These are phyloP conservation scores for Scolopax bukidnonensis DNA, from an alignment of 2,797 vertebrate species.

Conservation along the genomic window DNA sequence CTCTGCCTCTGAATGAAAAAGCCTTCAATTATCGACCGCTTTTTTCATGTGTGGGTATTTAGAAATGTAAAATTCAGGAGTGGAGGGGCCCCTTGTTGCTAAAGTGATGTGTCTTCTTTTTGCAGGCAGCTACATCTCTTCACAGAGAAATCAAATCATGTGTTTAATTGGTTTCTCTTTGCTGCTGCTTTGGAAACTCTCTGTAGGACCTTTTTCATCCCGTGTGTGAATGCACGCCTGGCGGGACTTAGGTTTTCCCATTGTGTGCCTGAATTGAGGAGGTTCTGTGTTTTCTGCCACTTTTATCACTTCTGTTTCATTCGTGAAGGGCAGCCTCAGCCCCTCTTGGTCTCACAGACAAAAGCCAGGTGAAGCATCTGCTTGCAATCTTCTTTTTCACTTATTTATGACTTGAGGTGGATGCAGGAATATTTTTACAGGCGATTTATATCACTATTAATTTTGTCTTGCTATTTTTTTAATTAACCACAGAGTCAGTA, in stretches of 20 bases:
- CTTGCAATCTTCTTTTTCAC: not conserved
- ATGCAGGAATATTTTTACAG: not conserved
- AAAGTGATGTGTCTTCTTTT: not conserved
- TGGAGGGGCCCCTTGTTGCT: not conserved
- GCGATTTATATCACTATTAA: not conserved
- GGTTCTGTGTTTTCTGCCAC: not conserved
- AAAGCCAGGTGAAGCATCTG: not conserved
- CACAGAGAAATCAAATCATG: not conserved
- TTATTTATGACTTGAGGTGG: not conserved
- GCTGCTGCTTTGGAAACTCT: not conserved
- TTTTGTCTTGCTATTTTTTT: not conserved
- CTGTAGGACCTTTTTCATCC: not conserved
- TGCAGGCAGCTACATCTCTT: not conserved
- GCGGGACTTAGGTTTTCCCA: not conserved
- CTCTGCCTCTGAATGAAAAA: not conserved
- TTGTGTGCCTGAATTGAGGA: not conserved
- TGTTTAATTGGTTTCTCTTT: not conserved
- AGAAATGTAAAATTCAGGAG: not conserved
- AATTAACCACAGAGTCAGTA: no score
- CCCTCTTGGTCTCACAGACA: not conserved
- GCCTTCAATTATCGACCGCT: not conserved
- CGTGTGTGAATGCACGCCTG: rapidly evolving
- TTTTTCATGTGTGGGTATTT: not conserved
- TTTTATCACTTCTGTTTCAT: not conserved
- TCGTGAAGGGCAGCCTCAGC: not conserved